A percentile compares a stretch with the other conserved stretches of the same genome.
These are phyloP conservation scores for Eubucco bourcierii DNA, from an alignment of 2,113 vertebrate genomes.

Conservation along the genomic window DNA sequence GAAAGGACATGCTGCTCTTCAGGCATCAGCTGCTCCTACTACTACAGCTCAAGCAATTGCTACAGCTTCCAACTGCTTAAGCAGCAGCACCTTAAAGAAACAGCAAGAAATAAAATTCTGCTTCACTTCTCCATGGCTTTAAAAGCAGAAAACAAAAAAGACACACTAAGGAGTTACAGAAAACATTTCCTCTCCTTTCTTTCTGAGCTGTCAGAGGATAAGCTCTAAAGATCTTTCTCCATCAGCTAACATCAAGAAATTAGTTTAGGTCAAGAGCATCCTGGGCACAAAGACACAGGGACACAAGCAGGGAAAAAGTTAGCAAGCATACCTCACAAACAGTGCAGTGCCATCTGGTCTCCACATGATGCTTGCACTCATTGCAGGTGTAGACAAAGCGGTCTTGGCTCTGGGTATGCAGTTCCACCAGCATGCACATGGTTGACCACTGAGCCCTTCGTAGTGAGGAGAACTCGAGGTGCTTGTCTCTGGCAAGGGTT, in stretches of 20 bases:
- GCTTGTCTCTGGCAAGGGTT: constrained; percentile 94
- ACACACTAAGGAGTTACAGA: not conserved
- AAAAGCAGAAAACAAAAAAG: not conserved
- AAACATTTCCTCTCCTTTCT: not conserved
- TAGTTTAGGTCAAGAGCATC: not conserved
- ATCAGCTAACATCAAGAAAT: not conserved
- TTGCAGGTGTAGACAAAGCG: constrained; percentile 99
- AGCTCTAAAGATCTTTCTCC: not conserved
- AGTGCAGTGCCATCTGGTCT: constrained; percentile 96
- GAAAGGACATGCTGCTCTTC: not conserved
- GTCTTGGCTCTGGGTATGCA: constrained; percentile 98
- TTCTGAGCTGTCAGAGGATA: not conserved
- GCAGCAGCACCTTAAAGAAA: not conserved
- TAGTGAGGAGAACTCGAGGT: constrained; percentile 95
- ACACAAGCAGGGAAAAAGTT: not conserved
- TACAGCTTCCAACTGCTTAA: not conserved
- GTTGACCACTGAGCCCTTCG: constrained; percentile 94
- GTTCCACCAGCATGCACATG: constrained; percentile 97
- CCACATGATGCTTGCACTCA: constrained; percentile 96
- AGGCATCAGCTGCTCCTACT: not conserved
- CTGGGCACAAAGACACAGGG: not conserved
- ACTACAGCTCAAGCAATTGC: not conserved
- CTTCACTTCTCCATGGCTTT: not conserved
- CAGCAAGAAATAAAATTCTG: not conserved
- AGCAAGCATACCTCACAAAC: constrained; percentile 89